phyloP scores from a whole-genome alignment of 2,888 invertebrate genomes.

The Pterostichus niger region DNA sequence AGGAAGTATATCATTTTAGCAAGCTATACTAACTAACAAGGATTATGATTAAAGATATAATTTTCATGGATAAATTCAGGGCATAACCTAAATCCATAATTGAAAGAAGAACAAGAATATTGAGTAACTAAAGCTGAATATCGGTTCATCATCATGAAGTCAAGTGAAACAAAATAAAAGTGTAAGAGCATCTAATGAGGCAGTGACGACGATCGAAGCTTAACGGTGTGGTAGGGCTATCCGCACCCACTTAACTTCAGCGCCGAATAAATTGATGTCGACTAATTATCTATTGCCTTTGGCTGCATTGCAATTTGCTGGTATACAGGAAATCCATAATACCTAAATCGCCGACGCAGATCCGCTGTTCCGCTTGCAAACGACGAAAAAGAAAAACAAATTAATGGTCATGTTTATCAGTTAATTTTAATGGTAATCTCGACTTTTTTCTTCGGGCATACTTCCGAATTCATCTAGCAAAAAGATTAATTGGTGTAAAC shows the following conservation, averaged over 20 bases:
- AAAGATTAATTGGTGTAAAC: slow-evolving; percentile 57
- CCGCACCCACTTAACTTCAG: slow-evolving; percentile 45
- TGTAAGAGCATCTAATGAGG: slow-evolving; percentile 10
- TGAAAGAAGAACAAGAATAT: not conserved
- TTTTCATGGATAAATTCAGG: not conserved
- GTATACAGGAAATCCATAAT: slow-evolving; percentile 59
- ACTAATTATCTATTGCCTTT: slow-evolving; percentile 64
- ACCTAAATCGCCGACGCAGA: slow-evolving; percentile 26
- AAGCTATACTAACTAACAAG: too few species aligned
- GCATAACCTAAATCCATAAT: not conserved
- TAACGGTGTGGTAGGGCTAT: slow-evolving; percentile 31
- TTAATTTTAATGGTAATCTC: slow-evolving; percentile 63
- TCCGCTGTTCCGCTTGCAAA: slow-evolving; percentile 19
- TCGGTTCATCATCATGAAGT: slow-evolving; percentile 25
- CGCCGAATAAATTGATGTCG: slow-evolving; percentile 61
- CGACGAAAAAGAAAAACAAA: slow-evolving; percentile 59
- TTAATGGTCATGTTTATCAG: slow-evolving; percentile 67
- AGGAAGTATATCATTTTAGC: too few species aligned
- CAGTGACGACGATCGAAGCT: slow-evolving; percentile 28
- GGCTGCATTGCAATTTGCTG: slow-evolving; percentile 64
- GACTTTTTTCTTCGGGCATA: slow-evolving; percentile 34
- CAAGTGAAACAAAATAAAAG: slow-evolving; percentile 28
- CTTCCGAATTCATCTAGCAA: slow-evolving; percentile 47
- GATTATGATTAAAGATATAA: too few species aligned
- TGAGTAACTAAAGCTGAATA: slow-evolving; percentile 6